These are phyloP conservation scores for Dicaeum eximium DNA, from an alignment of 2,113 vertebrate species.

Conservation along the genomic window DNA sequence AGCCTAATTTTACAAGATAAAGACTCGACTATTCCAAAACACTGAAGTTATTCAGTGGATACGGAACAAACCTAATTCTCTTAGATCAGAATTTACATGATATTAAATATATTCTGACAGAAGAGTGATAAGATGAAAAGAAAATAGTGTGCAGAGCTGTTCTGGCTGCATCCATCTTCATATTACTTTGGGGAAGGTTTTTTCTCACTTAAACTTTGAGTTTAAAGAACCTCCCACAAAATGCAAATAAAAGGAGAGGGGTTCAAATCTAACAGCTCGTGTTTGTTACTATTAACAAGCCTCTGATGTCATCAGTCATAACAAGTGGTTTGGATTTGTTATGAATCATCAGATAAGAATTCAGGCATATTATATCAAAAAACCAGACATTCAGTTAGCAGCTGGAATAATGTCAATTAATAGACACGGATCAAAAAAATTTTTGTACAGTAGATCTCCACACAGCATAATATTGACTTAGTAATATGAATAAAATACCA, in stretches of 20 bases:
- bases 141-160: not conserved
- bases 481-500: not conserved
- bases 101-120: constrained; percentile 16
- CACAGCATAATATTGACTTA: not conserved
- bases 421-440: not conserved
- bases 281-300: not conserved
- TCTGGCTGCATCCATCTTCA: not conserved
- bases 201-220: not conserved
- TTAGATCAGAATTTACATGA: not conserved
- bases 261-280: not conserved
- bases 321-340: not conserved
- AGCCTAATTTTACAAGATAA: constrained; percentile 7
- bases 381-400: not conserved
- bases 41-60: not conserved
- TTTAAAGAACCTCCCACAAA: not conserved
- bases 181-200: not conserved
- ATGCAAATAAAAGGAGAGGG: not conserved
- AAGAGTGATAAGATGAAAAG: not conserved
- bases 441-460: not conserved
- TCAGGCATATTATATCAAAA: not conserved
- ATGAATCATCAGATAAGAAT: not conserved
- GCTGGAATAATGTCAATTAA: not conserved
- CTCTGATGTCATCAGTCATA: not conserved
- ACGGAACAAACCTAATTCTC: not conserved
- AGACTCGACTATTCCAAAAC: not conserved